Percentiles rank a stretch among this genome's conserved stretches.
Evolutionary conservation across 2,797 vertebrate genomes (phyloP).

Genomic region (Rhinella marina): DNA sequence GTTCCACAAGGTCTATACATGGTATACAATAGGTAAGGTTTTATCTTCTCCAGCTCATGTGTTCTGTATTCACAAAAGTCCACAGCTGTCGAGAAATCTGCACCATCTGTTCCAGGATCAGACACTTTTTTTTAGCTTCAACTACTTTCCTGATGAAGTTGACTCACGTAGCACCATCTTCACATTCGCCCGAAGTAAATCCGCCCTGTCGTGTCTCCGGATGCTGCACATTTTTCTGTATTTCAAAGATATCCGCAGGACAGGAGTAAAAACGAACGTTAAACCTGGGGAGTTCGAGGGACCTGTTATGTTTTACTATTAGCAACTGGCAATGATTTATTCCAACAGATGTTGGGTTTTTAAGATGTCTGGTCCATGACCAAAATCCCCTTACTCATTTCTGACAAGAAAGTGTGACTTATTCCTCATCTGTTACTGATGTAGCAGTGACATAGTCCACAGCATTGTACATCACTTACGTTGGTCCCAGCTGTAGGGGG

Average conservation of each 20-base stretch:
- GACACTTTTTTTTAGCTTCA: slow-evolving; percentile 19
- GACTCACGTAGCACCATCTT: slow-evolving; percentile 15
- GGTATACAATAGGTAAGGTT: background rate
- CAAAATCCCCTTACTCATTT: background rate
- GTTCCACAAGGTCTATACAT: background rate
- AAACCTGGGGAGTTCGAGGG: background rate
- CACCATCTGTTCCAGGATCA: slow-evolving; percentile 12
- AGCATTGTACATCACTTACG: background rate
- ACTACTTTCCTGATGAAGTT: slow-evolving; percentile 26
- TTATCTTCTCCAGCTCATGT: background rate
- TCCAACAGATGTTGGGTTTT: slow-evolving; percentile 31
- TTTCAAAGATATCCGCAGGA: slow-evolving; percentile 28
- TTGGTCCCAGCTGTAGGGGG: background rate
- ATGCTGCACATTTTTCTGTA: slow-evolving; percentile 41
- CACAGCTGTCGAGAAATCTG: slow-evolving; percentile 20
- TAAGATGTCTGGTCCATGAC: slow-evolving; percentile 3
- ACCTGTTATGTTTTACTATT: slow-evolving; percentile 43
- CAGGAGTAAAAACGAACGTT: slow-evolving; percentile 25
- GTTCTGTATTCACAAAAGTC: background rate
- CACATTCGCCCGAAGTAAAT: slow-evolving; percentile 16
- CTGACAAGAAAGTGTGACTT: background rate
- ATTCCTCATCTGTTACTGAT: background rate
- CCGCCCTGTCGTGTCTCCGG: slow-evolving; percentile 19
- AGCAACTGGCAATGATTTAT: slow-evolving; percentile 31
- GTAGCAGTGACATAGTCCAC: background rate